Evolutionary conservation across 1,140 invertebrate genomes (phyloP).

Genomic region (Hypsibius dujardini): DNA sequence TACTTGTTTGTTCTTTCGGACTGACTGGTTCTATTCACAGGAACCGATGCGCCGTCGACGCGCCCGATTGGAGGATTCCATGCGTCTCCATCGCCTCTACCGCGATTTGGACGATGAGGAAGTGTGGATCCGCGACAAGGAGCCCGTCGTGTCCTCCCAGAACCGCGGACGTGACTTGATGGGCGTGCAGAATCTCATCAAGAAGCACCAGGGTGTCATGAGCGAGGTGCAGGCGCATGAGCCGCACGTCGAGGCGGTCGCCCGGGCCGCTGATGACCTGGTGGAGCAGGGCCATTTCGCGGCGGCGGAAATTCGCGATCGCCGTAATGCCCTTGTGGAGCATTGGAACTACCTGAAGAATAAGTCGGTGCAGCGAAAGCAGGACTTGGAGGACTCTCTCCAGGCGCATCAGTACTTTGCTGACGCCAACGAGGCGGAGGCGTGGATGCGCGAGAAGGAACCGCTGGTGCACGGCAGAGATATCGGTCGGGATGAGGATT

Average conservation of each 20-base stretch:
- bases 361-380: slow-evolving; percentile 77
- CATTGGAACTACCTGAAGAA: slow-evolving; percentile 45
- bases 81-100: slow-evolving; percentile 87
- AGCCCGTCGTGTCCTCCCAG: slow-evolving; percentile 88
- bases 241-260: slow-evolving; percentile 70
- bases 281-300: slow-evolving; percentile 76
- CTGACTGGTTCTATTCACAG: slow-evolving; percentile 22
- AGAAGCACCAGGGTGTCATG: slow-evolving; percentile 91
- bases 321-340: slow-evolving; percentile 28
- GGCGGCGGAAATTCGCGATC: slow-evolving; percentile 64
- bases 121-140: slow-evolving; percentile 96
- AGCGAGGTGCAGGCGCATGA: slow-evolving; percentile 97
- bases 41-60: slow-evolving; percentile 30
- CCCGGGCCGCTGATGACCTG: slow-evolving; percentile 70
- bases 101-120: slow-evolving; percentile 95
- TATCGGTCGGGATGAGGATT: slow-evolving; percentile 97
- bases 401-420: slow-evolving; percentile 98
- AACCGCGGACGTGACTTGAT: slow-evolving; percentile 92
- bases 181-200: slow-evolving; percentile 95
- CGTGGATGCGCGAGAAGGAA: slow-evolving; percentile 98
- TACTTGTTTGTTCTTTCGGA: not conserved
- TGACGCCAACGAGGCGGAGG: slow-evolving; percentile 96
- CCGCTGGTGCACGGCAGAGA: slow-evolving; percentile 79
- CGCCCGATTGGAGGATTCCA: slow-evolving; percentile 63
- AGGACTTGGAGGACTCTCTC: slow-evolving; percentile 89